A percentile compares a stretch with the other conserved stretches of the same genome.
These are phyloP conservation scores for Drosophila suzukii DNA, from an alignment of 1,140 invertebrate species.

Conservation along the genomic window DNA sequence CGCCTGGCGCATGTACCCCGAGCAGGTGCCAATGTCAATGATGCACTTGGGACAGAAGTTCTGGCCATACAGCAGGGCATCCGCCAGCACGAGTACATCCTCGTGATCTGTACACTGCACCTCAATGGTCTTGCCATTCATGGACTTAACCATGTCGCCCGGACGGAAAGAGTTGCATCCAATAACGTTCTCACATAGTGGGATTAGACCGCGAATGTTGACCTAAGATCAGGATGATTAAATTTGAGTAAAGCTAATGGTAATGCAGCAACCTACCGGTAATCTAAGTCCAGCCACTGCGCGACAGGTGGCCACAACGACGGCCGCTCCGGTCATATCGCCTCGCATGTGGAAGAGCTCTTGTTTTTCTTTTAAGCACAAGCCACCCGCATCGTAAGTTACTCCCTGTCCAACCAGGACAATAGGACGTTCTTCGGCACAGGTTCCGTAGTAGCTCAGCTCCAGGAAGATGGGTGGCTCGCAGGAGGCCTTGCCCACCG, in stretches of 20 bases:
- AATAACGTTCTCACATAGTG: constrained; percentile 94
- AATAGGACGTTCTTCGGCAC: constrained; percentile 83
- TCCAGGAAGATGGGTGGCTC: constrained; percentile 93
- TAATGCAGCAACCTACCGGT: constrained; percentile 79
- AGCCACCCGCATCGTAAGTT: constrained; percentile 96
- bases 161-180: constrained; percentile 93
- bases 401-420: constrained; percentile 94
- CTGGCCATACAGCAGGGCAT: constrained; percentile 93
- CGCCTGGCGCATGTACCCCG: constrained; percentile 90
- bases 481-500: constrained; percentile 90
- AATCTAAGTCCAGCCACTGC: constrained; percentile 90
- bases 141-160: constrained; percentile 93
- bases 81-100: constrained; percentile 94
- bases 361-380: constrained; percentile 84
- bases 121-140: constrained; percentile 95
- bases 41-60: constrained; percentile 89
- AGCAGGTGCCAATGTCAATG: constrained; percentile 94
- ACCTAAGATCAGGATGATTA: constrained; percentile 87
- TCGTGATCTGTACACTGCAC: constrained; percentile 97
- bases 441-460: constrained; percentile 86
- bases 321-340: constrained; percentile 97
- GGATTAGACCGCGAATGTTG: constrained; percentile 91
- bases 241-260: background rate
- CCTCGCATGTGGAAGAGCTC: constrained; percentile 90
- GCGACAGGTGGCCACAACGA: constrained; percentile 90